Evolutionary conservation across 2,888 invertebrate species (phyloP).

Genomic region (Psylliodes chrysocephalus): DNA sequence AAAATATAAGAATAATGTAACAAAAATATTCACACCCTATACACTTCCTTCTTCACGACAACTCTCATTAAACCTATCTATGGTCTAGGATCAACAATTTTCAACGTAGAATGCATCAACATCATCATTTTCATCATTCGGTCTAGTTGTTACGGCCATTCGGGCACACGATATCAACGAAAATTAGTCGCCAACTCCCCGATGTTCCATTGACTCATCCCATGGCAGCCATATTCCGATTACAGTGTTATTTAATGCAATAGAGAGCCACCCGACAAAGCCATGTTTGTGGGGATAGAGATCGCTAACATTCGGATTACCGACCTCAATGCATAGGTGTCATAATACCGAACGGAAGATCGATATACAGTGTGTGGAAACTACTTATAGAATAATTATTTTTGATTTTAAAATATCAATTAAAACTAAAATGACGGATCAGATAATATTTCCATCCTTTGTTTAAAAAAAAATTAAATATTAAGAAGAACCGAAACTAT

Average conservation of each 20-base stretch:
- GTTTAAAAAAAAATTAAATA: too few species aligned
- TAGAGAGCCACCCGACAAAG: constrained; percentile 26
- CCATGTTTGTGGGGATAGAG: constrained; percentile 21
- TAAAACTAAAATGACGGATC: too few species aligned
- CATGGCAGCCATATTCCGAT: constrained; percentile 40
- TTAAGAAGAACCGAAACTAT: too few species aligned
- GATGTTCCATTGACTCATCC: constrained; percentile 23
- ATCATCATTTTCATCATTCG: constrained; percentile 18
- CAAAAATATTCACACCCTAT: too few species aligned
- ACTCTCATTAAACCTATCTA: too few species aligned
- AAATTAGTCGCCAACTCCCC: constrained; percentile 27
- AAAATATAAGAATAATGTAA: too few species aligned
- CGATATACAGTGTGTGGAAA: too few species aligned
- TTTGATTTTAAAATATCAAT: too few species aligned
- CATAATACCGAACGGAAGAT: neutral
- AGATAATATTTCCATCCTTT: too few species aligned
- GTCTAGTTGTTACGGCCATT: constrained; percentile 22
- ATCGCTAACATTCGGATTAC: neutral
- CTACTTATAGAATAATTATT: too few species aligned
- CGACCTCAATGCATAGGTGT: constrained; percentile 10
- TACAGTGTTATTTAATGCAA: constrained; percentile 40
- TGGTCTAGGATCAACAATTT: too few species aligned
- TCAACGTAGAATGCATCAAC: neutral
- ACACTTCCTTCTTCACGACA: too few species aligned
- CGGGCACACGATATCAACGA: constrained; percentile 20